Percentiles rank a stretch among this genome's conserved stretches.
Conservation (phyloP, 2,797 vertebrate species). For the Myotis daubentonii region DNA sequence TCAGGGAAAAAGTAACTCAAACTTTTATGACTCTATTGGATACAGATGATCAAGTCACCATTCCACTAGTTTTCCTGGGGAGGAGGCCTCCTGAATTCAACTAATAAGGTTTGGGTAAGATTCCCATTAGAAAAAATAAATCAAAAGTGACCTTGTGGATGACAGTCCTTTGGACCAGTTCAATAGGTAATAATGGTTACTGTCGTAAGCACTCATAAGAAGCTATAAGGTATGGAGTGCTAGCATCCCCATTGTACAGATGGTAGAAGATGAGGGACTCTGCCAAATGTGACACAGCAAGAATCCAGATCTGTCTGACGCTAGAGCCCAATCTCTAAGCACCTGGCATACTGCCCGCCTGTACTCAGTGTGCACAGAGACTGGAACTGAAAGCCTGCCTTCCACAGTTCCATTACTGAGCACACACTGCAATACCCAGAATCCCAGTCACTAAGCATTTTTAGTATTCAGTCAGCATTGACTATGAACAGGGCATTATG, state of each 20-base stretch:
- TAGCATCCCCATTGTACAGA: background rate
- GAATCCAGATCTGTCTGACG: background rate
- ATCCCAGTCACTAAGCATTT: background rate
- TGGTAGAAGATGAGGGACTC: background rate
- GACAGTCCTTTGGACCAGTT: background rate
- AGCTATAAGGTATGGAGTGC: background rate
- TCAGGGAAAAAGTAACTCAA: background rate
- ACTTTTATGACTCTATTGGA: background rate
- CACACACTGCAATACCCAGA: background rate
- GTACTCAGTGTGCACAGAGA: background rate
- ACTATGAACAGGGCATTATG: background rate
- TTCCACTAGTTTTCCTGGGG: background rate
- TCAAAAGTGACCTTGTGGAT: background rate
- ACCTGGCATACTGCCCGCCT: background rate
- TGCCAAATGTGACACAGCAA: background rate
- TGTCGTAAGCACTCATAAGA: background rate
- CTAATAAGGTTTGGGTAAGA: background rate
- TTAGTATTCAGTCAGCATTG: background rate
- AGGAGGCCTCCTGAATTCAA: background rate
- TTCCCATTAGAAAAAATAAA: slow-evolving; percentile 1
- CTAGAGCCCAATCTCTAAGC: background rate
- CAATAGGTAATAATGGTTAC: background rate
- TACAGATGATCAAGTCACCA: background rate
- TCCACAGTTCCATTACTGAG: background rate
- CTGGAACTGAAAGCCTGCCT: background rate